phyloP scores from a whole-genome alignment of 2,113 vertebrate genomes.

The Engraulis encrasicolus region DNA sequence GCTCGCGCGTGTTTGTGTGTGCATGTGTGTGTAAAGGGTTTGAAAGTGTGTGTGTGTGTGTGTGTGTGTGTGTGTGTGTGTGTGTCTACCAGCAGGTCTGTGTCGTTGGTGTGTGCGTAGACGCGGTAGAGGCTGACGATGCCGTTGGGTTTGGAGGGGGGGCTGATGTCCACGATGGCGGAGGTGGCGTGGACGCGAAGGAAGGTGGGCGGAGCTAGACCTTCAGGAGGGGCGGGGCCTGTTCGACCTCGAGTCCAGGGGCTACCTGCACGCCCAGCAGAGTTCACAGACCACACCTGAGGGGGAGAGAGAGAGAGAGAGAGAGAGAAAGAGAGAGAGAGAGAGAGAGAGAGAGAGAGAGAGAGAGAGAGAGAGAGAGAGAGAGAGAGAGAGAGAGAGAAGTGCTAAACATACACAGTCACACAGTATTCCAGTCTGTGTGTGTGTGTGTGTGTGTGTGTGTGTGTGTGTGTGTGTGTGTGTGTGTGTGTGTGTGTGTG shows the following conservation, averaged over 20 bases:
- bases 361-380: not conserved
- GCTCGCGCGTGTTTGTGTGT: too few species aligned
- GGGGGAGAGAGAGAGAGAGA: constrained; percentile 49
- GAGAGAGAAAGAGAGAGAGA: not conserved
- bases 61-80: constrained; percentile 36
- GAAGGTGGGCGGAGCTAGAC: constrained; percentile 78
- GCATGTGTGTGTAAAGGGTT: too few species aligned
- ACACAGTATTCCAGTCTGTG: too few species aligned
- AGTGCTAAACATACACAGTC: too few species aligned
- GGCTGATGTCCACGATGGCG: constrained; percentile 80
- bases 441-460: too few species aligned
- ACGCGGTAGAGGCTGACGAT: constrained; percentile 86
- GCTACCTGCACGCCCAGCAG: constrained; percentile 79
- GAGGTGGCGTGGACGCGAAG: constrained; percentile 74
- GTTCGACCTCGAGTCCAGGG: constrained; percentile 82
- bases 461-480: too few species aligned
- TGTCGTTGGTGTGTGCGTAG: constrained; percentile 75
- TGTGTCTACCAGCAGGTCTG: constrained; percentile 76
- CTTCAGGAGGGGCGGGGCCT: constrained; percentile 86
- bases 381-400: not conserved
- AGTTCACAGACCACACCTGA: constrained; percentile 89
- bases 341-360: not conserved
- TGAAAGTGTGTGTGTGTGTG: too few species aligned
- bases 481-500: not conserved
- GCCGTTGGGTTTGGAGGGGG: constrained; percentile 84